These are phyloP conservation scores for Sarcophaga caerulescens DNA, from an alignment of 2,888 invertebrate species.

Conservation along the genomic window DNA sequence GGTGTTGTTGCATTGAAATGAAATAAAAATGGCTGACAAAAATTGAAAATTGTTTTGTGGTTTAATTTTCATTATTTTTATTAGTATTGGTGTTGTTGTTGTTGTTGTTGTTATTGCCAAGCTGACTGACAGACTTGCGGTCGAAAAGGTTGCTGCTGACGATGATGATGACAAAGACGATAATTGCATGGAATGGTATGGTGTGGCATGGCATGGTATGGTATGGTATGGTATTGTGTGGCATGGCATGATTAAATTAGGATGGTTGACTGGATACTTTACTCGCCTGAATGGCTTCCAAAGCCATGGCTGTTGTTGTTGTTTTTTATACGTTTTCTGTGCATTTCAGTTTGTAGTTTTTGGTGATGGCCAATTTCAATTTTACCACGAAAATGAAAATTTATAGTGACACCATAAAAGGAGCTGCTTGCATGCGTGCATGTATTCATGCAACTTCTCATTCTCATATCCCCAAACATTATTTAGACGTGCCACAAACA, in stretches of 20 bases:
- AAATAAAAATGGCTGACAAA: slow-evolving; percentile 67
- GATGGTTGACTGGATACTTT: slow-evolving; percentile 60
- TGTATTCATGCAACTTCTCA: slow-evolving; percentile 39
- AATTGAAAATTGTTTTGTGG: slow-evolving; percentile 64
- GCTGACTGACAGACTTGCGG: slow-evolving; percentile 60
- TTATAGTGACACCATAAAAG: slow-evolving; percentile 67
- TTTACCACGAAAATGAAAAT: slow-evolving; percentile 62
- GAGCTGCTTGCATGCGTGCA: slow-evolving; percentile 60
- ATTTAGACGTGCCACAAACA: slow-evolving; percentile 22
- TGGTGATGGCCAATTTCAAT: slow-evolving; percentile 66
- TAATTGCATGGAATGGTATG: slow-evolving; percentile 19
- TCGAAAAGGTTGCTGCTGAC: slow-evolving; percentile 33
- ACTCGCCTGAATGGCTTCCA: slow-evolving; percentile 40
- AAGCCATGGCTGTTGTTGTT: neutral
- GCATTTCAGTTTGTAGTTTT: slow-evolving; percentile 24
- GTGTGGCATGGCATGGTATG: slow-evolving; percentile 11
- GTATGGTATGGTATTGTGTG: slow-evolving; percentile 13
- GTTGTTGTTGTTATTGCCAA: slow-evolving; percentile 30
- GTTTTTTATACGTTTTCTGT: slow-evolving; percentile 34
- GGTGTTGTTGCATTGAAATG: slow-evolving; percentile 5
- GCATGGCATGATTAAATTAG: slow-evolving; percentile 52
- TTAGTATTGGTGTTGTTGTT: slow-evolving; percentile 10
- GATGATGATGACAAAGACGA: slow-evolving; percentile 30
- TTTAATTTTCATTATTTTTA: slow-evolving; percentile 62
- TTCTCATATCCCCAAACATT: slow-evolving; percentile 51